Evolutionary conservation across 37 sponge, comb jelly and placozoan genomes (phyloP).

Genomic region (Cliona cf. orientalis): DNA sequence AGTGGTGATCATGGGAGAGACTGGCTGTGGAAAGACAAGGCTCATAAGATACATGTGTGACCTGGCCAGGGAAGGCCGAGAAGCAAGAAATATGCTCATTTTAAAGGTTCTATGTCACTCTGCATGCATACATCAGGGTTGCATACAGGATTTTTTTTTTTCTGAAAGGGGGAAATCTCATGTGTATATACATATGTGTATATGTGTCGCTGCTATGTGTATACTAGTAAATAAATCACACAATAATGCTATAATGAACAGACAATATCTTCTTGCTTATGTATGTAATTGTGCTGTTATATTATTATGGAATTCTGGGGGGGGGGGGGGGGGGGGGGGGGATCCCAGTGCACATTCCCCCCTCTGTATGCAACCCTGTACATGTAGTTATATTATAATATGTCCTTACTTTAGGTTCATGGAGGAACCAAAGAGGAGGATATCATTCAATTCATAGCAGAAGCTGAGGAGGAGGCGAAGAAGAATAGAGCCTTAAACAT

Average conservation of each 20-base stretch:
- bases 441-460: slow-evolving; percentile 35
- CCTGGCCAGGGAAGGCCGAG: slow-evolving; percentile 21
- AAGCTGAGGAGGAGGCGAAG: slow-evolving; percentile 69
- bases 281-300: too few relatives aligned
- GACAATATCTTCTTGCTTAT: too few relatives aligned
- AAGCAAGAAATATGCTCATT: slow-evolving; percentile 42
- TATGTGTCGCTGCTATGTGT: neutral
- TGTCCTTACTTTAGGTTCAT: slow-evolving; percentile 62
- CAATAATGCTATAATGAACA: too few relatives aligned
- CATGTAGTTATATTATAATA: neutral
- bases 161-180: neutral
- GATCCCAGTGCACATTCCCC: too few relatives aligned
- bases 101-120: slow-evolving; percentile 42
- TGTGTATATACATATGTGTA: neutral
- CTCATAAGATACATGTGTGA: slow-evolving; percentile 87
- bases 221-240: too few relatives aligned
- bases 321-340: too few relatives aligned
- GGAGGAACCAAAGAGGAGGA: slow-evolving; percentile 81
- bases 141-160: neutral
- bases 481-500: slow-evolving; percentile 18
- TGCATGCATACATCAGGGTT: too few relatives aligned
- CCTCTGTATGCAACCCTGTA: too few relatives aligned
- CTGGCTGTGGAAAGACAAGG: slow-evolving; percentile 95
- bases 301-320: too few relatives aligned
- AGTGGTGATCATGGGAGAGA: slow-evolving; percentile 95